Evolutionary conservation across 2,113 vertebrate species (phyloP), one percentile per base, ranked within the genome.

Genomic region (Hassar affinis): DNA sequence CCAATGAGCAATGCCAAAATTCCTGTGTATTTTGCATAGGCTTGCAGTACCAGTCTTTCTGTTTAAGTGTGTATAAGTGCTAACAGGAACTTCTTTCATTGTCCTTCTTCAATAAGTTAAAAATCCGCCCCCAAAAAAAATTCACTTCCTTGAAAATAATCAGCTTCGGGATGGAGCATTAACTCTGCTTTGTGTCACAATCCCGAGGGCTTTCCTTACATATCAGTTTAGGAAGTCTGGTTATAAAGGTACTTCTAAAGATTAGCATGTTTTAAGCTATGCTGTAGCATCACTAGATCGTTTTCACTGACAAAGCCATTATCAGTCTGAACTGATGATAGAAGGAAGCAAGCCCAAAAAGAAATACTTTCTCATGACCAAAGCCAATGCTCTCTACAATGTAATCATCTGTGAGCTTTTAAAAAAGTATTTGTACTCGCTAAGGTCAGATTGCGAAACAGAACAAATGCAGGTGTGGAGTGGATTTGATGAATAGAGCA

Each of bases 101-200:
- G n/a, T n/a, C n/a, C n/a, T n/a, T n/a, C n/a, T n/a, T n/a, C n/a
- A n/a, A n/a, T n/a, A n/a, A n/a, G n/a, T n/a, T n/a, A n/a, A n/a
- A n/a, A n/a, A n/a, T n/a, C n/a, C n/a, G n/a, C n/a, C n/a, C n/a
- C n/a, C n/a, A n/a, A n/a, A 47, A 47, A 47, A 12, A 62, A 30
- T 10, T 30, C 30, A 3, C 15, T 18, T 20, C 2, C 33, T 38
- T 35, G 17, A 66, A 66, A 42, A 12, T 20, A 35, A 35, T 35
- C 0, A 35, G 3, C 6, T 18, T 35, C 35, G 15, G 0, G 6
- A 18, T 18, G 0, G 15, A 35, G 0, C 35, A 69, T 3, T 10
- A 42, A 42, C 20, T 38, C 35, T 42, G 33, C 17, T 20, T 35
- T 68, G 6, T 20, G 64, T 14, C 18, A 45, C 45, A n/a, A 9